phyloP scores from a whole-genome alignment of 2,888 invertebrate species.

The Acrocyrtus sp. region DNA sequence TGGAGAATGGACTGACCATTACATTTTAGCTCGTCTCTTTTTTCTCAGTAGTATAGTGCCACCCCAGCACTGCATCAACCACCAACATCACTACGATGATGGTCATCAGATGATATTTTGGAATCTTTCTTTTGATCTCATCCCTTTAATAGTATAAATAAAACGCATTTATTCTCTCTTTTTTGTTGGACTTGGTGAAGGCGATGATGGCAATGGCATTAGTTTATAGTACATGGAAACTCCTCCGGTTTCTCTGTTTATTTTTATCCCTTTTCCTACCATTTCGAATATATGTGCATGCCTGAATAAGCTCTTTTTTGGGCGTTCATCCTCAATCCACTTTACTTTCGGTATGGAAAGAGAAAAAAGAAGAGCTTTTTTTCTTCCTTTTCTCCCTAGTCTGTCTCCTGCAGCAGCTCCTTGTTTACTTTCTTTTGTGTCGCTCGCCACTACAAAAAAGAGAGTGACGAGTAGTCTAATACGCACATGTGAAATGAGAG shows the following conservation, averaged over 20 bases:
- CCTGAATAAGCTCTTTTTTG: too few species aligned
- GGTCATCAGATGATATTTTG: slow-evolving; percentile 16
- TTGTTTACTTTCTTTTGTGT: slow-evolving; percentile 18
- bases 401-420: slow-evolving; percentile 31
- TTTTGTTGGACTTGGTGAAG: not conserved
- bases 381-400: too few species aligned
- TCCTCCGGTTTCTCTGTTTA: not conserved
- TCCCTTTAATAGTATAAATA: slow-evolving; percentile 17
- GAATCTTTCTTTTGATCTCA: slow-evolving; percentile 27
- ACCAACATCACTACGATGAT: too few species aligned
- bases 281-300: not conserved
- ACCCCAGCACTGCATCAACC: not conserved
- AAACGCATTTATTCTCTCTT: not conserved
- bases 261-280: not conserved
- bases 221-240: not conserved
- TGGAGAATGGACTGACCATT: slow-evolving; percentile 1
- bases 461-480: not conserved
- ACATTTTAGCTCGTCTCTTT: too few species aligned
- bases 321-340: slow-evolving; percentile 12
- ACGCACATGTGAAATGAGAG: too few species aligned
- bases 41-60: too few species aligned
- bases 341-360: slow-evolving; percentile 20
- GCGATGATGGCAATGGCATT: not conserved
- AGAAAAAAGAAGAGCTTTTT: not conserved
- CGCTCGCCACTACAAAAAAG: too few species aligned